Conservation (phyloP, 53 echinoderm and acorn worm genomes). For the Pentamera pediparva region DNA sequence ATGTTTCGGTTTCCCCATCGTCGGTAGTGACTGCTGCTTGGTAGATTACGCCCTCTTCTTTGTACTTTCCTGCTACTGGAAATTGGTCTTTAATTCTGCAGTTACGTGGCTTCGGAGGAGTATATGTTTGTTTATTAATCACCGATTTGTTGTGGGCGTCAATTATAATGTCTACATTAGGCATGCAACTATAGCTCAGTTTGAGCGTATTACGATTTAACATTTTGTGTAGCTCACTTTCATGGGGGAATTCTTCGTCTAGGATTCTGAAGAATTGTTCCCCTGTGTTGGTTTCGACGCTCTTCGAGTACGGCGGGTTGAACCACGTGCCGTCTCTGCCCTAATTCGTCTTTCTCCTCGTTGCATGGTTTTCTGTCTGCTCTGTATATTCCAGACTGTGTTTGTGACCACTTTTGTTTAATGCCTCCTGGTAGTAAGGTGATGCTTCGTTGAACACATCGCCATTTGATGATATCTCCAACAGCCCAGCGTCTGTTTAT, state of each 20-base stretch:
- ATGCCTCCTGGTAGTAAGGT: no score
- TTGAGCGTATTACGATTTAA: neutral
- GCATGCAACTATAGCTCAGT: neutral
- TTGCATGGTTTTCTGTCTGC: neutral
- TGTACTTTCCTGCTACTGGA: neutral
- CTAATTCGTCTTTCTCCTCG: neutral
- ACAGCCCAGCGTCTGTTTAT: no score
- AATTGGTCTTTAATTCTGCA: neutral
- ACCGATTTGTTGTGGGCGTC: neutral
- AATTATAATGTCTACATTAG: neutral
- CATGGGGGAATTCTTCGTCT: neutral
- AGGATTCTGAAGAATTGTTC: neutral
- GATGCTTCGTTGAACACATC: no score
- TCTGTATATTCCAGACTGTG: neutral
- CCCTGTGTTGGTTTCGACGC: no score
- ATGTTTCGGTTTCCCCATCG: neutral
- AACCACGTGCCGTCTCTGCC: neutral
- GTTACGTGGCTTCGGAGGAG: neutral
- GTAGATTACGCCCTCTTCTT: neutral
- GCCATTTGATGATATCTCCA: no score
- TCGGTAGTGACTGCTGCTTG: neutral
- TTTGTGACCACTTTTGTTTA: neutral
- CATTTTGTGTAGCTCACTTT: neutral
- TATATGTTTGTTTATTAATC: neutral
- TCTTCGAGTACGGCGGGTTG: neutral